Evolutionary conservation across 2,797 vertebrate species (phyloP).

Genomic region (Lerista edwardsae): DNA sequence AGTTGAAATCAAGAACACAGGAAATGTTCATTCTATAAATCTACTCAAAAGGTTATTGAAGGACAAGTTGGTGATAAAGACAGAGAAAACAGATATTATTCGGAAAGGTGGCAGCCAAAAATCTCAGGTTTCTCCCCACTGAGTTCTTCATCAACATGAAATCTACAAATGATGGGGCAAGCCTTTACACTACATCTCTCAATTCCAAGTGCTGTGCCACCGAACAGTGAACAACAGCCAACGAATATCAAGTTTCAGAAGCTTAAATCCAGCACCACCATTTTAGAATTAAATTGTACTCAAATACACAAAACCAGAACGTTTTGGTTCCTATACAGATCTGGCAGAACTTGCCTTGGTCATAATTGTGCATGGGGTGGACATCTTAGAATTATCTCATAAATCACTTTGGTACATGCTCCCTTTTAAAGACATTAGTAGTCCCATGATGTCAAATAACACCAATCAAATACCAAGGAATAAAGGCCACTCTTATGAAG

Average conservation of each 20-base stretch:
- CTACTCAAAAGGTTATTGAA: not conserved
- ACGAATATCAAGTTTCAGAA: too few relatives aligned
- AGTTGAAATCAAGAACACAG: not conserved
- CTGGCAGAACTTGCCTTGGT: too few relatives aligned
- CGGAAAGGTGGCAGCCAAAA: not conserved
- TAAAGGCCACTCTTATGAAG: not conserved
- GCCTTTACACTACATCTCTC: not conserved
- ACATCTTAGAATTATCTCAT: too few relatives aligned
- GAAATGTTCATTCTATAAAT: not conserved
- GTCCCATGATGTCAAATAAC: not conserved
- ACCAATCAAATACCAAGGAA: not conserved
- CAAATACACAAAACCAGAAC: too few relatives aligned
- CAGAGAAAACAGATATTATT: not conserved
- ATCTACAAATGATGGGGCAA: not conserved
- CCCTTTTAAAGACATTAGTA: not conserved
- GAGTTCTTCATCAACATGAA: not conserved
- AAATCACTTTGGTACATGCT: too few relatives aligned
- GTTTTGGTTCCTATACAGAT: too few relatives aligned
- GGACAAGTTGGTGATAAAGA: not conserved
- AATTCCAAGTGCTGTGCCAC: not conserved
- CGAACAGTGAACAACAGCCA: too few relatives aligned
- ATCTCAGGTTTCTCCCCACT: not conserved
- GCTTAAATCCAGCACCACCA: too few relatives aligned
- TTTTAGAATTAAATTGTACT: too few relatives aligned
- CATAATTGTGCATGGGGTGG: too few relatives aligned